These are phyloP conservation scores for Carettochelys insculpta DNA, from an alignment of 2,113 vertebrate genomes.

Conservation along the genomic window DNA sequence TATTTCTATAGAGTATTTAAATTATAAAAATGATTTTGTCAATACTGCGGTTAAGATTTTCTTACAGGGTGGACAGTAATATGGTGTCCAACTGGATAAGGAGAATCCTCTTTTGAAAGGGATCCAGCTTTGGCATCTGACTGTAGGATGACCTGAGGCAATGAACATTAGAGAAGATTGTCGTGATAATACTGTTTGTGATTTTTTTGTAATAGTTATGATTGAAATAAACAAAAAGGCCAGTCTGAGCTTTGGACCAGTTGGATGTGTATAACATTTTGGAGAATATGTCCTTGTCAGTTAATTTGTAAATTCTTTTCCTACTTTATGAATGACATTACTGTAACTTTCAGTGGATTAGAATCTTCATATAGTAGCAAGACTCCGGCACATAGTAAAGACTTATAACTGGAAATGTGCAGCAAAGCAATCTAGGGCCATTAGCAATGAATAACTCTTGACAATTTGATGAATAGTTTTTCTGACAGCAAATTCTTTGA, in stretches of 20 bases:
- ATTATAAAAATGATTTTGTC: neutral
- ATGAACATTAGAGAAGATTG: neutral
- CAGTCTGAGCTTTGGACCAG: neutral
- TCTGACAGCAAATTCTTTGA: too few relatives aligned
- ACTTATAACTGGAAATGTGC: too few relatives aligned
- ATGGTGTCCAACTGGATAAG: too few relatives aligned
- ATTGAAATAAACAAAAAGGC: neutral
- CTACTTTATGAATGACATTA: neutral
- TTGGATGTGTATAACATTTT: neutral
- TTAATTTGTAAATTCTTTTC: neutral
- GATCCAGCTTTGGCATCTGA: neutral
- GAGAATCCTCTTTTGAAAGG: neutral
- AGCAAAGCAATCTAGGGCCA: too few relatives aligned
- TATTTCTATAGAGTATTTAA: neutral
- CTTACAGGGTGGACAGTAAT: neutral
- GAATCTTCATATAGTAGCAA: neutral
- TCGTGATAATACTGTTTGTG: neutral
- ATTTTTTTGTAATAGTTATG: neutral
- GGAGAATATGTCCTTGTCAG: neutral
- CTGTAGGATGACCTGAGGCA: neutral
- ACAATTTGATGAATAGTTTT: too few relatives aligned
- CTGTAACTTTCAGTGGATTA: neutral
- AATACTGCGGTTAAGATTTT: fast-evolving
- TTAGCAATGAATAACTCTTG: too few relatives aligned
- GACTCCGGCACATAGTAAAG: too few relatives aligned